Evolutionary conservation across 2,888 invertebrate genomes (phyloP), one percentile per base, ranked within the genome.

Genomic region (Drosophila suboccidentalis): DNA sequence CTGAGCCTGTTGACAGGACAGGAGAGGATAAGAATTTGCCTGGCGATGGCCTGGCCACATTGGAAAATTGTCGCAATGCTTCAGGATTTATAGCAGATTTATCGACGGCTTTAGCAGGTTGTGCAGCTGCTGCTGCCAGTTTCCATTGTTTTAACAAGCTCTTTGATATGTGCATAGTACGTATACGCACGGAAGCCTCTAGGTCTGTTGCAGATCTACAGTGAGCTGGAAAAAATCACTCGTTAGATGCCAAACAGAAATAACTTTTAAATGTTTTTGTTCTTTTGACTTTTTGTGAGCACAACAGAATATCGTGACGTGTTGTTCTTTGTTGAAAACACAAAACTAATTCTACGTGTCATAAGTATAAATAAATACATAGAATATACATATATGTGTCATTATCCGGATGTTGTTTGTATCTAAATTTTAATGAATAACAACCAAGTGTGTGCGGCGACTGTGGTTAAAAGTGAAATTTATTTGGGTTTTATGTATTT

Each of bases 41-140:
- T 60, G 32, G 43, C 57, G 51, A 55, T 63, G 58, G 47, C 61
- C 54, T 66, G 58, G 47, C 61, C 54, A 66, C 78, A 50, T 49
- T 65, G 47, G 58, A 51, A 69, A 76, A 78, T 76, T 76, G 76
- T 76, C 76, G 58, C 76, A 65, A 65, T 75, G 60, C 51, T 71
- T 77, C 71, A 71, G 84, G 86, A 86, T 89, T 86, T 86, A 86
- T 89, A 61, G 76, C 69, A 50, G 88, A 87, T 85, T 85, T 86
- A 87, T 85, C 72, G 82, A 72, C 64, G 84, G 84, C 81, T 75
- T 82, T 65, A 57, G 54, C 51, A 32, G 47, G 36, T 13, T 53
- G 32, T 63, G 62, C 68, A 86, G 71, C 87, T 88, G 80, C 66
- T 77, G 19, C 44, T 36, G 3, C 15, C 22, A 36, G 8, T 39